Conservation (phyloP, 35 echinoderm and acorn worm species). For the Heliocidaris tuberculata region DNA sequence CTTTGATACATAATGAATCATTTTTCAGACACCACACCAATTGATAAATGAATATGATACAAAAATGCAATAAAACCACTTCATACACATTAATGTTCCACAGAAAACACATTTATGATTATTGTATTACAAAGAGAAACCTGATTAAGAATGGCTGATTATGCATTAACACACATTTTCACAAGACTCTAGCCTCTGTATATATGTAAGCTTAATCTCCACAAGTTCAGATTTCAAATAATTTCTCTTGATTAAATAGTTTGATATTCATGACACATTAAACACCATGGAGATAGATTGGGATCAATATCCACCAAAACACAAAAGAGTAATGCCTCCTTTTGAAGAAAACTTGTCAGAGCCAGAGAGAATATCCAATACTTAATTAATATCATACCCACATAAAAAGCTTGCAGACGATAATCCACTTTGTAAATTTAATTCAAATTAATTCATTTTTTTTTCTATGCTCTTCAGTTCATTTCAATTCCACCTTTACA, state of each 20-base stretch:
- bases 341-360: background rate
- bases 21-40: background rate
- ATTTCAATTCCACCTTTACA: too few species aligned
- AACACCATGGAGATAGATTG: background rate
- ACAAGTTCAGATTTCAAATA: background rate
- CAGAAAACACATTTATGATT: background rate
- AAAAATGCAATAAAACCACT: background rate
- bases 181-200: too few species aligned
- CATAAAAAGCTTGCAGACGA: too few species aligned
- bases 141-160: background rate
- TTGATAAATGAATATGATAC: background rate
- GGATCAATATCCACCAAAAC: background rate
- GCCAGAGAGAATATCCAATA: too few species aligned
- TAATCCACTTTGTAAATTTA: too few species aligned
- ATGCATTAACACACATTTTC: too few species aligned
- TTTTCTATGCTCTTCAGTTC: too few species aligned
- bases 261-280: background rate
- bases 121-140: background rate
- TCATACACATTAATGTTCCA: background rate
- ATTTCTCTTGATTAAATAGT: background rate
- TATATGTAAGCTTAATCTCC: too few species aligned
- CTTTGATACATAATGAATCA: background rate
- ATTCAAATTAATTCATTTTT: too few species aligned
- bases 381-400: too few species aligned
- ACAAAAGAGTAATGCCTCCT: background rate